Conservation (phyloP, 2,888 invertebrate species). For the Polietes domitor region DNA sequence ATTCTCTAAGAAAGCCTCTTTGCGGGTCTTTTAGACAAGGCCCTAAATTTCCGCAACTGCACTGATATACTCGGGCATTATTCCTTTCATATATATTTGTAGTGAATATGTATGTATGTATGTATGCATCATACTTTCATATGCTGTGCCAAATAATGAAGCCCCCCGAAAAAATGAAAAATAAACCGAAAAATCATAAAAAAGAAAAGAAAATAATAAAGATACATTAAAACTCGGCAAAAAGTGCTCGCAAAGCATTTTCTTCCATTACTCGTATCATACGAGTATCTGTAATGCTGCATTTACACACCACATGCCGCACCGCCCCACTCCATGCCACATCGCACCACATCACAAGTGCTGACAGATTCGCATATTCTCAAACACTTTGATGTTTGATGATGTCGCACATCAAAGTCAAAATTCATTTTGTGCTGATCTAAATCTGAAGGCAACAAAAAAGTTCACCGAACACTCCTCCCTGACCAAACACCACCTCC, state of each 20-base stretch:
- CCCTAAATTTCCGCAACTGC: too few relatives aligned
- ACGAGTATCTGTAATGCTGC: conserved; percentile 5
- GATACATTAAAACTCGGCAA: conserved; percentile 22
- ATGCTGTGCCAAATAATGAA: conserved; percentile 7
- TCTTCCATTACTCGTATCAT: conserved; percentile 6
- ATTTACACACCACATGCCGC: background rate
- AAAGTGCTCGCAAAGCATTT: conserved; percentile 39
- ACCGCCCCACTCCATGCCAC: background rate
- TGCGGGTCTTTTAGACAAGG: too few relatives aligned
- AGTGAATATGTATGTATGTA: too few relatives aligned
- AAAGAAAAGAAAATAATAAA: conserved; percentile 8
- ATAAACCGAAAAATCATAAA: background rate
- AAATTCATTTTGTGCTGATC: conserved; percentile 39
- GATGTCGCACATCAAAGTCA: conserved; percentile 55
- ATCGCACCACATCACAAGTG: background rate
- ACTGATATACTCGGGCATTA: too few relatives aligned
- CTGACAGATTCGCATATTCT: conserved; percentile 44
- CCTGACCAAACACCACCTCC: background rate
- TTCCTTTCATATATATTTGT: too few relatives aligned
- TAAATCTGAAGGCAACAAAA: conserved; percentile 41
- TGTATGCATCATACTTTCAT: too few relatives aligned
- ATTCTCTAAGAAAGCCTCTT: too few relatives aligned
- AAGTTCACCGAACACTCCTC: background rate
- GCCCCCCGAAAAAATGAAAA: conserved; percentile 27
- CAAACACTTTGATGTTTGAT: conserved; percentile 47